phyloP scores from a whole-genome alignment of 2,888 invertebrate species.

The Cantharis rustica region DNA sequence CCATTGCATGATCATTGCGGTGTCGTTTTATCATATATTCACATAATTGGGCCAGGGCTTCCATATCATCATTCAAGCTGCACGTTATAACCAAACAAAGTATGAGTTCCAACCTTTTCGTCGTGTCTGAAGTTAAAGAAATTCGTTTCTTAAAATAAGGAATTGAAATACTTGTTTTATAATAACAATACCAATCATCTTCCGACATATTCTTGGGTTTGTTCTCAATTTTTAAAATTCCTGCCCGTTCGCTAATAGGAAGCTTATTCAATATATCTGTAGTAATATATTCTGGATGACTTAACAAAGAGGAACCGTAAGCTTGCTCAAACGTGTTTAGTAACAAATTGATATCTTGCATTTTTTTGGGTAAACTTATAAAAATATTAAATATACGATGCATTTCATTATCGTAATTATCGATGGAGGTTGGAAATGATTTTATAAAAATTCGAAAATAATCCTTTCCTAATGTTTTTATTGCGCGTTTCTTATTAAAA shows the following conservation, averaged over 20 bases:
- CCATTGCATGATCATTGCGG: constrained; percentile 3
- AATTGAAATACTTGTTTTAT: constrained; percentile 1
- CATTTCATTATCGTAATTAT: not conserved
- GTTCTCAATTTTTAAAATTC: not conserved
- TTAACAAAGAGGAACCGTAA: constrained; percentile 4
- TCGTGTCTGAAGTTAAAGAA: not conserved
- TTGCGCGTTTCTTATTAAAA: constrained; percentile 7
- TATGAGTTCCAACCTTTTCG: not conserved
- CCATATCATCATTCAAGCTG: constrained; percentile 7
- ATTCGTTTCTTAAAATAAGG: constrained; percentile 10
- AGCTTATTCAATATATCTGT: not conserved
- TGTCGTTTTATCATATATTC: constrained; percentile 7
- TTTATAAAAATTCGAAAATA: constrained; percentile 12
- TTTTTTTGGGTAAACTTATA: not conserved
- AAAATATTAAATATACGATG: not conserved
- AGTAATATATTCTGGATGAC: not conserved
- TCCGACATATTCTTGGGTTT: not conserved
- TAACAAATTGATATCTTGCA: not conserved
- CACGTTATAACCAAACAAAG: constrained; percentile 8
- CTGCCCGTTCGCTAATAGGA: not conserved
- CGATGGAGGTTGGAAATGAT: constrained; percentile 6
- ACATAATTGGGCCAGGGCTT: constrained; percentile 4
- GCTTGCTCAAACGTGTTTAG: not conserved
- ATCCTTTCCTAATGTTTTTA: constrained; percentile 9
- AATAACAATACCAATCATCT: constrained; percentile 9